Evolutionary conservation across 2,888 invertebrate genomes (phyloP).

Genomic region (Harpalus rufipes): DNA sequence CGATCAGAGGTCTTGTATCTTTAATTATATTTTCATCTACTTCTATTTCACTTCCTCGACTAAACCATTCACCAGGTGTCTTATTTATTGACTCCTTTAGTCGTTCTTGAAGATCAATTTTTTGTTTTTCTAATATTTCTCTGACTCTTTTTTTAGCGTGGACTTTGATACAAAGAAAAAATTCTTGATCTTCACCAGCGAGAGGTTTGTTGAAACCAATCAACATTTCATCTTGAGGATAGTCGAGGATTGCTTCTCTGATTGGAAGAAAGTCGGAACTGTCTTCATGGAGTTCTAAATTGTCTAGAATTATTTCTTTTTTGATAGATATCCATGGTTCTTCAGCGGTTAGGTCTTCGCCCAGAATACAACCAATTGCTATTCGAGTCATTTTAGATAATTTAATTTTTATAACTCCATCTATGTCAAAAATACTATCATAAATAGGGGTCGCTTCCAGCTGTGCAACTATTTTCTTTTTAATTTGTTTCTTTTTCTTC

Average conservation of each 20-base stretch:
- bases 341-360: conserved; percentile 84
- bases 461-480: no score
- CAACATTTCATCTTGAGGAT: conserved; percentile 78
- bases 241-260: conserved; percentile 74
- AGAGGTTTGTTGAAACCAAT: conserved; percentile 83
- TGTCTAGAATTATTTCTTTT: conserved; percentile 82
- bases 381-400: conserved; percentile 82
- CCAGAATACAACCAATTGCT: conserved; percentile 83
- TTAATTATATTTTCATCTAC: conserved; percentile 79
- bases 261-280: conserved; percentile 78
- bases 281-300: conserved; percentile 80
- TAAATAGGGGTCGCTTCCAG: background rate
- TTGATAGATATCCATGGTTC: conserved; percentile 85
- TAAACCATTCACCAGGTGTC: conserved; percentile 67
- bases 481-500: background rate
- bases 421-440: conserved; percentile 76
- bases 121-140: conserved; percentile 79
- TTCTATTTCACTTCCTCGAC: conserved; percentile 83
- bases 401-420: conserved; percentile 79
- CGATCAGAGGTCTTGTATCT: conserved; percentile 81
- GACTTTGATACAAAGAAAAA: conserved; percentile 83
- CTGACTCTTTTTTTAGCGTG: conserved; percentile 79
- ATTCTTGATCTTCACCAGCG: conserved; percentile 79
- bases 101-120: conserved; percentile 77
- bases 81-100: conserved; percentile 23